Evolutionary conservation across 2,888 invertebrate species (phyloP), one percentile per base, ranked within the genome.

Genomic region (Stomorhina lunata): DNA sequence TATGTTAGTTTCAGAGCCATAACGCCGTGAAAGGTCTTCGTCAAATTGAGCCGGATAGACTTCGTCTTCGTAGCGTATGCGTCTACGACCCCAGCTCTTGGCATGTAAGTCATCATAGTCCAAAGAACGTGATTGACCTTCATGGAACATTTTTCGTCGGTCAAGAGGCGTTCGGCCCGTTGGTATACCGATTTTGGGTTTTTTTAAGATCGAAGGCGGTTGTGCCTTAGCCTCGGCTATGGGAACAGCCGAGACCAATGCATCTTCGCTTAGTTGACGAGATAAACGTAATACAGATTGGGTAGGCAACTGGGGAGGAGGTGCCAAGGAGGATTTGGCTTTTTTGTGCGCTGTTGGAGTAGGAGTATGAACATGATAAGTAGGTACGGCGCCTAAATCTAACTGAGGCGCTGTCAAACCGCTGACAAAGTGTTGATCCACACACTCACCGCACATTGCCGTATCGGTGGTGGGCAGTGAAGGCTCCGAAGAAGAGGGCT

Each of bases 1-100:
- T 45, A 91, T 91, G 71, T 91, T 91, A 7, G 91, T 90, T 73
- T 91, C 91, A 1, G 91, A 91, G 50, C 90, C 90, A 37, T 88
- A 91, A 22, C 90, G 89, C 0, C 90, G 87, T 0, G 88, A 85
- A 2, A 87, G 76, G 5, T 87, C 86, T 3, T 84, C 86, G 20
- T 84, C 81, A 78, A 78, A 69, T 78, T 85, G 43, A 59, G 85
- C 78, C 27, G 85, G 32, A 81, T 87, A 87, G 7, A 90, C 86
- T 78, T 91, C 91, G 45, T 90, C 91, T 77, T 90, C 91, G 75
- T 91, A 91, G 5, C 90, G 89, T 73, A 91, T 90, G 48, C 90
- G 90, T 1, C 90, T 86, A 0, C 91, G 86, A 3, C 90, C 89
- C 90, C 91, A 91, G 73, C 90, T 90, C 77, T 90, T 91, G 2